Evolutionary conservation across 1,140 invertebrate species (phyloP), one percentile per base, ranked within the genome.

Genomic region (Ericerus pela): DNA sequence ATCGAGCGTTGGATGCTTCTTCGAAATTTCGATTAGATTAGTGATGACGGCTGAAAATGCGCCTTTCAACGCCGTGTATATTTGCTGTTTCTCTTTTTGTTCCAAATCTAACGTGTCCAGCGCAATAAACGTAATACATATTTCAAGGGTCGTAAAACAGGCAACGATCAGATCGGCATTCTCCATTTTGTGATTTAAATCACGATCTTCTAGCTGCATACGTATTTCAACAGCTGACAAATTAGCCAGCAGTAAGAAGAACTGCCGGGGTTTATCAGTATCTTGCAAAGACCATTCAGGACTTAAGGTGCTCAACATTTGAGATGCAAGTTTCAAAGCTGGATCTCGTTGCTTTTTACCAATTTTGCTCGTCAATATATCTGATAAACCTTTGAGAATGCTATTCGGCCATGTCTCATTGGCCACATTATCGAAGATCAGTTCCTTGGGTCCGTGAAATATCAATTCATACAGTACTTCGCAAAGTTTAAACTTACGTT

Each of bases 61-160:
- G 30, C 88, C 88, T 66, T 92, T 92, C 0, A 94, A 68, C n/a
- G 86, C 85, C 0, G 85, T 86, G 61, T 90, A 92, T 0, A 92
- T 72, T 55, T 87, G 85, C 65, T 90, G 85, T 64, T 90, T 89
- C 64, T 93, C 88, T 68, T 88, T 89, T 61, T 87, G 81, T 63
- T 91, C 87, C 54, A 93, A 72, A 65, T 89, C 82, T 22, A 91
- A 62, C 59, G 82, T 80, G 68, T 89, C 88, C 6, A 76, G 80
- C 14, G 81, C 78, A 69, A 96, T 84, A 60, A 84, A 88, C 47
- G 79, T 76, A 8, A 94, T 79, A 30, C 82, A 84, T 28, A 80
- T 70, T 68, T 95, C 90, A 30, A 95, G 69, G 30, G 92, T 80
- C 43, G 79, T 73, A 61, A 92, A 95, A 65, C 88, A 94, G 36